Conservation (phyloP, 1,140 invertebrate species). For the Myzus persicae region DNA sequence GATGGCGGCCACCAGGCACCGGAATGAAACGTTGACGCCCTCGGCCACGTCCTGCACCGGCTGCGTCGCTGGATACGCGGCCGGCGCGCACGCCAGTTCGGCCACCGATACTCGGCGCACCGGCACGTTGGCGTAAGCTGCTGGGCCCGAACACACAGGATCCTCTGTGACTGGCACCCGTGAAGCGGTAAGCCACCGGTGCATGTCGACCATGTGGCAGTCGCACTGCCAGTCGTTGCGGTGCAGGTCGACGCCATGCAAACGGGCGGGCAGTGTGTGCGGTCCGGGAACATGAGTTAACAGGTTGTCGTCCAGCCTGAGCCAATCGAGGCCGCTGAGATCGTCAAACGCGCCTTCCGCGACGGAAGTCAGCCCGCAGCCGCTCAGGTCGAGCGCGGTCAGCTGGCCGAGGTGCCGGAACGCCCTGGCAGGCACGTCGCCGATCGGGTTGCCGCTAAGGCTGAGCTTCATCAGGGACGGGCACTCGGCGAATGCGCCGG, state of each 20-base stretch:
- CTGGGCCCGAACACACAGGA: constrained; percentile 78
- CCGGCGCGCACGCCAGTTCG: constrained; percentile 84
- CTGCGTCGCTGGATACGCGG: constrained; percentile 72
- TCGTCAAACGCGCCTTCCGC: constrained; percentile 84
- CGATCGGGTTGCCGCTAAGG: constrained; percentile 82
- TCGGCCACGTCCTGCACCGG: constrained; percentile 79
- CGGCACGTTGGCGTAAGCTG: constrained; percentile 71
- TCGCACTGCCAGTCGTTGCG: constrained; percentile 91
- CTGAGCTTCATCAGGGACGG: constrained; percentile 82
- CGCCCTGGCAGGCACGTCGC: constrained; percentile 74
- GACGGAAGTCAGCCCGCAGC: constrained; percentile 78
- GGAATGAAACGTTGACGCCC: constrained; percentile 79
- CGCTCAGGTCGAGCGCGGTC: constrained; percentile 81
- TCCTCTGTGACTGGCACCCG: constrained; percentile 75
- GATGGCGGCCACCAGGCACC: constrained; percentile 79
- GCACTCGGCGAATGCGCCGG: constrained; percentile 78
- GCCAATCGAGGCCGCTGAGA: constrained; percentile 81
- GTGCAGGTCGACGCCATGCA: constrained; percentile 82
- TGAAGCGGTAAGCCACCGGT: constrained; percentile 79
- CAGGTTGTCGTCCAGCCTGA: constrained; percentile 83
- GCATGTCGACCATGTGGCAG: constrained; percentile 78
- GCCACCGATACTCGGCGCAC: constrained; percentile 75
- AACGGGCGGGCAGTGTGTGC: constrained; percentile 74
- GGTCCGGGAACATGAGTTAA: constrained; percentile 75
- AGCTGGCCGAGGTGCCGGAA: constrained; percentile 79